Base-by-base conservation (phyloP, 2,797 vertebrate species). In the Sparus aurata region DNA sequence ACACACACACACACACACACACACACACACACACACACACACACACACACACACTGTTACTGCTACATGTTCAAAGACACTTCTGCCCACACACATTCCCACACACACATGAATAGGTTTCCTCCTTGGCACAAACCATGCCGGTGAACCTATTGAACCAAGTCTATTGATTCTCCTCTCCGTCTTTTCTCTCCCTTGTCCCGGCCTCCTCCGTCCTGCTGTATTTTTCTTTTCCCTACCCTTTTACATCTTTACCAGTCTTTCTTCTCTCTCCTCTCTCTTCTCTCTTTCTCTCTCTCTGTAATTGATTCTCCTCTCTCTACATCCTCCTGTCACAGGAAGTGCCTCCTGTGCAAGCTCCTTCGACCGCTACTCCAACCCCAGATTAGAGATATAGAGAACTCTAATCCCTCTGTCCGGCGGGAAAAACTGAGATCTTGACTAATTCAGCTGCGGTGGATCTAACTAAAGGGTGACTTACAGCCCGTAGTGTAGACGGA, bases 281-380 rank as follows among this genome's bases (percentile, higher is more conserved):
- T n/a, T n/a, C 27, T 20, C 13, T 59, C 63, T 64, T 20, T 72
- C 70, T 34, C n/a, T 45, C 46, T 20, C 62, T 23, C 16, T 58
- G 47, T 80, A 85, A 89, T 83, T 81, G 81, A 90, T 87, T 87
- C 66, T 69, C 45, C 30, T 81, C 59, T 63, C 75, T 81, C 60
- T 53, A 67, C 52, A 78, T 80, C 73, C 68, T 82, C 49, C 66
- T 74, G 77, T 80, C 74, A 73, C 73, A 82, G 70, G 45, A 74
- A 55, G 25, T 15, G 61, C 66, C 75, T 66, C 9, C 61, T 16
- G 73, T 38, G 81, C 34, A 3, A 75, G 53, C 57, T 70, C 49
- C 23, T 73, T 64, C 5, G 69, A 82, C 81, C 77, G 38, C 34
- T 3, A 69, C 43, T 60, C 25, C 50, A 79, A 71, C 53, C 15